Evolutionary conservation across 23 tunicate genomes (phyloP).

Genomic region (Clavelina lepadiformis): DNA sequence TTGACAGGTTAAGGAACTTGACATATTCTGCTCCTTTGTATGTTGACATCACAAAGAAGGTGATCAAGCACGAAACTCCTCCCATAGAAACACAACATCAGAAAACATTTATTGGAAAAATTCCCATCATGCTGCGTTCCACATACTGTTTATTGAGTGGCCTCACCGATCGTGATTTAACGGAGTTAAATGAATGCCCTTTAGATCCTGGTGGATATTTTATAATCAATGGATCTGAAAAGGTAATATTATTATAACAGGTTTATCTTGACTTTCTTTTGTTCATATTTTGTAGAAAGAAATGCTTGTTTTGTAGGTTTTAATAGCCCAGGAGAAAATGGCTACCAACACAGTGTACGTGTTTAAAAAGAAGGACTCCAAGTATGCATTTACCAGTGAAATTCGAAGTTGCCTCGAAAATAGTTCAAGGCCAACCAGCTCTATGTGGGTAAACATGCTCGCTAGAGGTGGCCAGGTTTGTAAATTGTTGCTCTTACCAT

Average conservation of each 20-base stretch:
- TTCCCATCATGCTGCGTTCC: conserved; percentile 99
- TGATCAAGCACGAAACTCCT: conserved; percentile 54
- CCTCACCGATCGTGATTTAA: conserved; percentile 97
- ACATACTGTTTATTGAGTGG: conserved; percentile 93
- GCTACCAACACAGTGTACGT: conserved; percentile 99
- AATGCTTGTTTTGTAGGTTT: conserved; percentile 17
- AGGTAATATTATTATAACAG: conserved; percentile 18
- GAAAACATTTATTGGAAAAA: conserved; percentile 95
- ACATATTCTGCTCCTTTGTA: conserved; percentile 98
- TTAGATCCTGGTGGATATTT: conserved; percentile 99
- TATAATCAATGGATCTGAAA: conserved; percentile 99
- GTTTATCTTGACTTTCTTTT: neutral
- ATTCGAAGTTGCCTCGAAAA: conserved; percentile 94
- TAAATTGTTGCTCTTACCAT: too few species aligned
- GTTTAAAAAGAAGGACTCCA: conserved; percentile 96
- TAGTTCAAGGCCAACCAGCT: conserved; percentile 95
- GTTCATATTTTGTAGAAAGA: neutral
- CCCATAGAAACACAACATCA: conserved; percentile 76
- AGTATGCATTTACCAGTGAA: conserved; percentile 97
- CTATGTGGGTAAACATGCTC: conserved; percentile 99
- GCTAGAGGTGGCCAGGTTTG: conserved; percentile 93
- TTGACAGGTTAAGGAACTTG: conserved; percentile 78
- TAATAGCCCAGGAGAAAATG: conserved; percentile 99
- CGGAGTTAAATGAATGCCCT: conserved; percentile 99
- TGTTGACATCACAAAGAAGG: conserved; percentile 96